Evolutionary conservation across 2,113 vertebrate genomes (phyloP), one percentile per base, ranked within the genome.

Genomic region (Oryzias curvinotus): DNA sequence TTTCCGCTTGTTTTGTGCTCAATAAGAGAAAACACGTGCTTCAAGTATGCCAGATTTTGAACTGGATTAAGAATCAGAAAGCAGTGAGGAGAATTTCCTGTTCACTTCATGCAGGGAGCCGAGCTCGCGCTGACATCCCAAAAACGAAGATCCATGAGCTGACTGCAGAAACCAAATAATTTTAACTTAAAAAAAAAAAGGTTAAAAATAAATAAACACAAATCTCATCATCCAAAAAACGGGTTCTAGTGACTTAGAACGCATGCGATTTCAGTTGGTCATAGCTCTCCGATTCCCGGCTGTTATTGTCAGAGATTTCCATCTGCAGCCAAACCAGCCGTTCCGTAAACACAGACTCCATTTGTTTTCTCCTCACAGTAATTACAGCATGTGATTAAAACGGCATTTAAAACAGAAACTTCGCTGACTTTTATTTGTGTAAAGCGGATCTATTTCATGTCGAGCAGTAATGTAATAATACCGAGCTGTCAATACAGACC

Each of bases 381-480:
- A 91, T 92, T 90, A 88, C 81, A 85, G 85, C 84, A 78, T 88
- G 88, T 88, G 90, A 92, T 92, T 90, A 88, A 91, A 91, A 92
- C 36, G 88, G 84, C 90, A 88, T 90, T 89, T 90, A 88, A 87
- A 89, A 90, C 88, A 85, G 71, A 88, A 75, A 85, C 88, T 79
- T 70, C 65, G 85, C 83, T 84, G 85, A 86, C 72, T 85, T 87
- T 74, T 92, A 92, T 92, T 91, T 91, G 85, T 91, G 90, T 91
- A 90, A 89, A 91, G 80, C 87, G 90, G 90, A 88, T 93, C 90
- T 81, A 91, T 91, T 91, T 91, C 90, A 92, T 91, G 90, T 91
- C 82, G 77, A 73, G 77, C 79, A 75, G 90, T 92, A 93, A 93
- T 92, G 91, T 90, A 93, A 93, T 93, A 91, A 92, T 87, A 85